A percentile compares a stretch with the other conserved stretches of the same genome.
Evolutionary conservation across 1,140 invertebrate species (phyloP).

Genomic region (Archivesica marissinica): DNA sequence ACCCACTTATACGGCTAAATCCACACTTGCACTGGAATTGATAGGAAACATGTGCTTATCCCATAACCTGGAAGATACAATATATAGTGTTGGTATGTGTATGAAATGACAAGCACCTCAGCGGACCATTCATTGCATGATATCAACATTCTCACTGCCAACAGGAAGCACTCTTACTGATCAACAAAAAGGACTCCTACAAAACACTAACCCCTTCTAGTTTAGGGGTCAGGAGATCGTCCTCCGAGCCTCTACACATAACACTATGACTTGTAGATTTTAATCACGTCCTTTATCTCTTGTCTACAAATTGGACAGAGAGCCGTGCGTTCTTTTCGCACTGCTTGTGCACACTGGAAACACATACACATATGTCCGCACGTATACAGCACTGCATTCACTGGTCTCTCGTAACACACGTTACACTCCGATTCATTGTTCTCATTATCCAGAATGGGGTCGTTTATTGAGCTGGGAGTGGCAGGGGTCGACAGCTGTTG

Average conservation of each 20-base stretch:
- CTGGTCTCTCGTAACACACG: conserved; percentile 96
- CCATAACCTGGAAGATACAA: no score
- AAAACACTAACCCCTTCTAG: no score
- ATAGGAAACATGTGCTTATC: no score
- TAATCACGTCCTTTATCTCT: conserved; percentile 96
- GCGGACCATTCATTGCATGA: no score
- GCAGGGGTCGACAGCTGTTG: conserved; percentile 67
- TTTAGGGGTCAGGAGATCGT: neutral
- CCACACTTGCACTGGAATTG: no score
- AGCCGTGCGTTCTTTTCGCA: conserved; percentile 87
- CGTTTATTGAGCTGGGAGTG: conserved; percentile 64
- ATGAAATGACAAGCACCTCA: no score
- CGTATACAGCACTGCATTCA: conserved; percentile 97
- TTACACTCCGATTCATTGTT: conserved; percentile 89
- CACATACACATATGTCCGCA: conserved; percentile 99
- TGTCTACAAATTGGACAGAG: conserved; percentile 97
- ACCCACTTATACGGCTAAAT: no score
- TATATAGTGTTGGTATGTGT: no score
- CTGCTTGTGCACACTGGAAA: conserved; percentile 96
- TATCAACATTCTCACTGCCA: no score
- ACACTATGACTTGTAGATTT: conserved; percentile 87
- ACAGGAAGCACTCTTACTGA: no score
- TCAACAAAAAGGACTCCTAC: no score
- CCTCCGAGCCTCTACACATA: neutral
- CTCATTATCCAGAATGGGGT: conserved; percentile 66